These are phyloP conservation scores for Drosophila limbata DNA, from an alignment of 2,888 invertebrate species.

Conservation along the genomic window DNA sequence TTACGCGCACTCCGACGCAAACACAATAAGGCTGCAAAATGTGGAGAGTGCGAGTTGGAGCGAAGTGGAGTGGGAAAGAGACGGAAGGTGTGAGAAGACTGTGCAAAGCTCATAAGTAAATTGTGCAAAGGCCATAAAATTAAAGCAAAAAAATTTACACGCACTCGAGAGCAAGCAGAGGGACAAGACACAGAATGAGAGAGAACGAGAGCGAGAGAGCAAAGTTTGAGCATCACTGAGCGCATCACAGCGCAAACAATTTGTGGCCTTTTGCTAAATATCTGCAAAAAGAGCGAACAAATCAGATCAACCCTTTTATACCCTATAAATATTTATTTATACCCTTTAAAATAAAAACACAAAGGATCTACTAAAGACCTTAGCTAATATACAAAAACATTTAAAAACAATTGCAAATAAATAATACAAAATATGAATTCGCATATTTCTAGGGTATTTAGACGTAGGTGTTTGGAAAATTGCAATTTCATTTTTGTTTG, in stretches of 20 bases:
- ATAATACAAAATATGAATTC: not conserved
- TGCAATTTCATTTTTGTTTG: conserved; percentile 27
- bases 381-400: not conserved
- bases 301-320: conserved; percentile 12
- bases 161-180: conserved; percentile 35
- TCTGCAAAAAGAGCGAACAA: conserved; percentile 7
- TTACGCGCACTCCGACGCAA: conserved; percentile 69
- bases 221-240: conserved; percentile 35
- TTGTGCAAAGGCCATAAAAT: conserved; percentile 65
- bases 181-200: not conserved
- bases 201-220: not conserved
- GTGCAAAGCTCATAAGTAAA: conserved; percentile 53
- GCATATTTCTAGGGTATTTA: conserved; percentile 11
- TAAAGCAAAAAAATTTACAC: conserved; percentile 63
- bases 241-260: conserved; percentile 30
- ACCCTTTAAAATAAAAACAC: conserved; percentile 14
- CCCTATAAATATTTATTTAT: conserved; percentile 28
- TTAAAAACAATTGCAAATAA: too few relatives aligned
- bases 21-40: conserved; percentile 41
- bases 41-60: too few relatives aligned
- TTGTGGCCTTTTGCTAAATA: conserved; percentile 28
- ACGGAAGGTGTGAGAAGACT: conserved; percentile 18
- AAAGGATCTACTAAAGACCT: not conserved
- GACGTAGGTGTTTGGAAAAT: not conserved
- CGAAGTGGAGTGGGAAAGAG: not conserved